These are phyloP conservation scores for Sisyra terminalis DNA, from an alignment of 2,888 invertebrate genomes.

Conservation along the genomic window DNA sequence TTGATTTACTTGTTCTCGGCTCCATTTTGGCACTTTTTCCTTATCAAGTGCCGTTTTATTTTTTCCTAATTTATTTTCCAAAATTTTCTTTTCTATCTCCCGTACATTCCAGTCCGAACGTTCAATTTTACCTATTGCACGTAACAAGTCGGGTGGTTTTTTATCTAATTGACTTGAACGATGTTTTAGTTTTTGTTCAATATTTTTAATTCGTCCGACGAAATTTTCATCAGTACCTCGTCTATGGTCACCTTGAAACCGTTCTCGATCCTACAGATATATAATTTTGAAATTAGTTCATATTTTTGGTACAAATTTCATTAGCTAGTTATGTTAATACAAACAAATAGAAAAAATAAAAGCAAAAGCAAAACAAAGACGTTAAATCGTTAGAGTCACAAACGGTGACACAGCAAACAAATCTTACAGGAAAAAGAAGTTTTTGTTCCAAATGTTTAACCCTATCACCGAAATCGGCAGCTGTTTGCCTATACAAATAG, in stretches of 20 bases:
- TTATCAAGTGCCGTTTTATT: constrained; percentile 39
- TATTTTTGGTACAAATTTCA: constrained; percentile 3
- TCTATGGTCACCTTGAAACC: constrained; percentile 12
- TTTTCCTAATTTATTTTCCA: constrained; percentile 54
- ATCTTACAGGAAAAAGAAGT: constrained; percentile 54
- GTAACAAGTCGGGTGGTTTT: constrained; percentile 71
- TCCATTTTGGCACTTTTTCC: constrained; percentile 84
- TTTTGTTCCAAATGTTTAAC: constrained; percentile 67
- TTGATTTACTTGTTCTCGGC: constrained; percentile 53
- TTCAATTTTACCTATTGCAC: constrained; percentile 80
- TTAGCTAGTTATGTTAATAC: too few species aligned
- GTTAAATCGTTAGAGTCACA: neutral
- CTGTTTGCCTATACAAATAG: constrained; percentile 71
- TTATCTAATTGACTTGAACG: constrained; percentile 40
- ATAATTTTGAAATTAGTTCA: too few species aligned
- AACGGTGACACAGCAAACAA: constrained; percentile 12
- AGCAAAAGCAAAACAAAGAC: neutral
- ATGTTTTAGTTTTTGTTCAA: constrained; percentile 63
- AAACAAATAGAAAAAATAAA: too few species aligned
- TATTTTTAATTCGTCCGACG: constrained; percentile 45
- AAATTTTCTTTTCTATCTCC: constrained; percentile 77
- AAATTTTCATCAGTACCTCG: constrained; percentile 38
- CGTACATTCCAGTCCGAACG: constrained; percentile 83
- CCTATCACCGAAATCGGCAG: constrained; percentile 69
- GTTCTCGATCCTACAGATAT: constrained; percentile 22